Evolutionary conservation across 2,888 invertebrate genomes (phyloP), one percentile per base, ranked within the genome.

Genomic region (Troides helena): DNA sequence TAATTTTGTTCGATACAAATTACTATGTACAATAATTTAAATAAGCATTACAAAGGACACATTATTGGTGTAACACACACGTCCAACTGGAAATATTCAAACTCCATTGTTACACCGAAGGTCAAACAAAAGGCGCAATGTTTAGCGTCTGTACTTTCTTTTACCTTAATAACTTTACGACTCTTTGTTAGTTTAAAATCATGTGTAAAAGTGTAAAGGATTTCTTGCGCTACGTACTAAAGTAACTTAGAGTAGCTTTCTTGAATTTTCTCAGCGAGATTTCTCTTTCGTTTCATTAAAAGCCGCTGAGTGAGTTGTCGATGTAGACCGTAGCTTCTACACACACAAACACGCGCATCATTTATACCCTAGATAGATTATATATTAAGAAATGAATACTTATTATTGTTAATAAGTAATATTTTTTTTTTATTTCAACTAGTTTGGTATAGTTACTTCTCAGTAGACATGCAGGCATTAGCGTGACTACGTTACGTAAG

Each of bases 91-190:
- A 2, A 46, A 46, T 46, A 46, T 46, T 46, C 46, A 63, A 18
- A n/a, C 68, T 25, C 62, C 50, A 68, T 68, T 68, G 46, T 58
- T 62, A 57, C 39, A 62, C 58, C 50, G 50, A 65, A 64, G 60
- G 69, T 61, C 69, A 65, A 17, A 60, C 61, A 60, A 69, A 60
- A 46, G 46, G 53, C 53, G 36, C 53, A 8, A 46, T 46, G 61
- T 39, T 57, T 61, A 25, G 64, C 64, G 39, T 43, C 36, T 43
- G 18, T 62, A 79, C 80, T 81, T 80, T 81, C 81, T 78, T 79
- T 81, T 62, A 69, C 78, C 78, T 77, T 78, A 79, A 82, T 81
- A 73, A 73, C 73, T 65, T 69, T 60, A 65, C 60, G 65, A 65
- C 43, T 65, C 62, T 46, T 69, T 69, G 60, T 69, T 18, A 46